Percentiles rank a stretch among this genome's conserved stretches.
phyloP scores from a whole-genome alignment of 1,140 invertebrate species.

The Bathynomus jamesi region DNA sequence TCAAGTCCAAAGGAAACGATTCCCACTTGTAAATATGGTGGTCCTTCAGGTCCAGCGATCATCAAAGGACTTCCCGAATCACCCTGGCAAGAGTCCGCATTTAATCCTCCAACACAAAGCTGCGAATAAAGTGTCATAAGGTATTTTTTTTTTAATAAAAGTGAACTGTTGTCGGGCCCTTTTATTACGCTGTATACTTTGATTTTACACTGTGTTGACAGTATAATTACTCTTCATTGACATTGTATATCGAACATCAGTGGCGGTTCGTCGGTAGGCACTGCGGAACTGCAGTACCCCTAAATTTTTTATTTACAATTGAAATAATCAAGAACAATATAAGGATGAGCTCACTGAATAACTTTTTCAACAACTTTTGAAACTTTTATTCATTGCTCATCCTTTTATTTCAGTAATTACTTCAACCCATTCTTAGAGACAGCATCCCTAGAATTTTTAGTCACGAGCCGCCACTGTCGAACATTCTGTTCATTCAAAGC shows the following conservation, averaged over 20 bases:
- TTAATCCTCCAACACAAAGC: conserved; percentile 4
- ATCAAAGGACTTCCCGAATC: conserved; percentile 11
- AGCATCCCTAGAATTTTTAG: too few relatives aligned
- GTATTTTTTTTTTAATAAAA: background rate
- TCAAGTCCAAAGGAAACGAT: conserved; percentile 9
- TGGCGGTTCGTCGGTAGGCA: too few relatives aligned
- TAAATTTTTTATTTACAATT: too few relatives aligned
- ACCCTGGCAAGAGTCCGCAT: conserved; percentile 1
- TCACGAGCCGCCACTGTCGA: too few relatives aligned
- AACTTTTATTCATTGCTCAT: too few relatives aligned
- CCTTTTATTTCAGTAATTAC: too few relatives aligned
- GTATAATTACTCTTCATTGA: background rate
- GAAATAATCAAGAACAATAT: too few relatives aligned
- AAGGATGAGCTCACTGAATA: too few relatives aligned
- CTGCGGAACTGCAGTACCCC: too few relatives aligned
- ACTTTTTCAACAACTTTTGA: too few relatives aligned
- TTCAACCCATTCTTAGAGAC: too few relatives aligned
- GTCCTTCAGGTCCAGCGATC: background rate
- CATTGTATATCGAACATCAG: background rate
- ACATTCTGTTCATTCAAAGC: too few relatives aligned
- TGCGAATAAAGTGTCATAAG: background rate
- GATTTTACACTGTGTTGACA: background rate
- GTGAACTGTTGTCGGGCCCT: background rate
- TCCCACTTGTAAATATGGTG: conserved; percentile 9
- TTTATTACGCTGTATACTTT: background rate